Conservation (phyloP, 92 coral and sea anemone genomes). For the Palythoa heliodiscus region DNA sequence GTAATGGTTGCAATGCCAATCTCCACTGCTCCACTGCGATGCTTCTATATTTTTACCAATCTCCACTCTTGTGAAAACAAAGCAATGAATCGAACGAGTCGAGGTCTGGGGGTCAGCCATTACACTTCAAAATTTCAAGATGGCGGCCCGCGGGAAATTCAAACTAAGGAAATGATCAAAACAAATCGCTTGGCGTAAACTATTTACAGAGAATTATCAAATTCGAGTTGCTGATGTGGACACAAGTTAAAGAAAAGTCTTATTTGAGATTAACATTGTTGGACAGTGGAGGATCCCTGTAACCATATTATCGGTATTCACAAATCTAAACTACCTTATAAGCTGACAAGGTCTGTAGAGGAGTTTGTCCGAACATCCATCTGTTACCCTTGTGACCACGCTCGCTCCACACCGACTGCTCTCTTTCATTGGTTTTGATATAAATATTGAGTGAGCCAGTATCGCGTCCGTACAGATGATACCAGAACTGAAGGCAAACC, state of each 20-base stretch:
- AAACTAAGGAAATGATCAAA: too few relatives aligned
- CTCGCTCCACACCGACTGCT: slow-evolving; percentile 15
- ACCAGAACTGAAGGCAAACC: slow-evolving; percentile 71
- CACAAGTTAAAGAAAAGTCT: too few relatives aligned
- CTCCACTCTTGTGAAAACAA: too few relatives aligned
- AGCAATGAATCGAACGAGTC: too few relatives aligned
- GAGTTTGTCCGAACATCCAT: slow-evolving; percentile 27
- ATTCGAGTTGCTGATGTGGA: too few relatives aligned
- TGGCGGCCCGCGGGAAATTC: too few relatives aligned
- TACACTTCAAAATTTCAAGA: neutral
- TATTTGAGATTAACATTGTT: too few relatives aligned
- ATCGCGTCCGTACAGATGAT: slow-evolving; percentile 65
- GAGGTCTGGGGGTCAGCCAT: neutral
- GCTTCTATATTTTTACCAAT: too few relatives aligned
- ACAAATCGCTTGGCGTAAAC: too few relatives aligned
- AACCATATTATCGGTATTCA: neutral
- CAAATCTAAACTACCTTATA: slow-evolving; percentile 9
- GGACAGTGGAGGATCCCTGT: neutral
- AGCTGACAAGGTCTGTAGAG: neutral
- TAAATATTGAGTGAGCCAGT: slow-evolving; percentile 52
- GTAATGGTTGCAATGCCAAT: too few relatives aligned
- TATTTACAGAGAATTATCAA: too few relatives aligned
- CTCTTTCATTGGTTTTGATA: slow-evolving; percentile 13
- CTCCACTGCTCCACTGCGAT: too few relatives aligned
- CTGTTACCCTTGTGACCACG: slow-evolving; percentile 6